phyloP scores from a whole-genome alignment of 2,888 invertebrate species.

The Caenorhabditis afra region DNA sequence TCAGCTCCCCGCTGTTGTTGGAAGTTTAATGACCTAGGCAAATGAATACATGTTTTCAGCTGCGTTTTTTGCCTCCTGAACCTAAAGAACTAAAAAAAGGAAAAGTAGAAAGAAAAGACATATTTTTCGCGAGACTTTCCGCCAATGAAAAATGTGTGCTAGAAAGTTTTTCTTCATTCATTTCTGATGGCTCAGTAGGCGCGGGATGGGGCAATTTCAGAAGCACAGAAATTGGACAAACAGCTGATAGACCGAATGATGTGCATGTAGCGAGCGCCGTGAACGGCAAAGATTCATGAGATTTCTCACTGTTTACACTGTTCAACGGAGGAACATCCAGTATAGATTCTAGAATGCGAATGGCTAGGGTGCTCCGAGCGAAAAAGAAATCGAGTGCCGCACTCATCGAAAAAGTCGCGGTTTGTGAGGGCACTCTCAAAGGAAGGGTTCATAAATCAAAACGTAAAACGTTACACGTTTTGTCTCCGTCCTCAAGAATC shows the following conservation, averaged over 20 bases:
- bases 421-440: slow-evolving; percentile 4
- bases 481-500: not conserved
- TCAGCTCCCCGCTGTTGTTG: slow-evolving; percentile 21
- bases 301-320: slow-evolving; percentile 5
- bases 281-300: slow-evolving; percentile 24
- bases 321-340: not conserved
- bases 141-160: slow-evolving; percentile 35
- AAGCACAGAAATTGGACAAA: slow-evolving; percentile 6
- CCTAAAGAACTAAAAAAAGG: slow-evolving; percentile 21
- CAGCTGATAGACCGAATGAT: not conserved
- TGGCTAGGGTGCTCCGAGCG: too few species aligned
- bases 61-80: slow-evolving; percentile 20
- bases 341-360: not conserved
- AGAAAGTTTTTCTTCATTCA: slow-evolving; percentile 57
- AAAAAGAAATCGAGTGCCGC: slow-evolving; percentile 3
- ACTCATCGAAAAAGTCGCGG: not conserved
- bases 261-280: not conserved
- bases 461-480: slow-evolving; percentile 39
- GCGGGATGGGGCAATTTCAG: slow-evolving; percentile 11
- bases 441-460: slow-evolving; percentile 35
- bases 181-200: slow-evolving; percentile 48
- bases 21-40: slow-evolving; percentile 53
- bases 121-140: slow-evolving; percentile 27
- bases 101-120: slow-evolving; percentile 19
- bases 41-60: slow-evolving; percentile 53